These are phyloP conservation scores for Helleia helle DNA, from an alignment of 2,888 invertebrate genomes.

Conservation along the genomic window DNA sequence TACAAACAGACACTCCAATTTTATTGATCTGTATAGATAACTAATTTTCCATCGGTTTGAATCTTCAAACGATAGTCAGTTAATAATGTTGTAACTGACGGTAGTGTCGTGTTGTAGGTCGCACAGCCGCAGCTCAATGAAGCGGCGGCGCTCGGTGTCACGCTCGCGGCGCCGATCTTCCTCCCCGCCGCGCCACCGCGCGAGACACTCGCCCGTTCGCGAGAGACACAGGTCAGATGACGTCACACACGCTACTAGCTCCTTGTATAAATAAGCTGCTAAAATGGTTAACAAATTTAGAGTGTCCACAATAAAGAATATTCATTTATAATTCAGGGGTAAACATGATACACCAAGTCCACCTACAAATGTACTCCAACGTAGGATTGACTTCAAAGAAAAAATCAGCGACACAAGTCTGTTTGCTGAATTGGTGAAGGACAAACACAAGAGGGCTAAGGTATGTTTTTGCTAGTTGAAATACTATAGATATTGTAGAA, in stretches of 20 bases:
- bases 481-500: too few relatives aligned
- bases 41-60: too few relatives aligned
- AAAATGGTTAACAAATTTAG: not conserved
- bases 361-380: conserved; percentile 46
- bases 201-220: conserved; percentile 38
- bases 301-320: not conserved
- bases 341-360: conserved; percentile 58
- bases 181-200: conserved; percentile 54
- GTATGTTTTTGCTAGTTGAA: conserved; percentile 64
- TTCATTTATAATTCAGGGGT: conserved; percentile 23
- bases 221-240: conserved; percentile 51
- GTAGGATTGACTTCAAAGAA: conserved; percentile 79
- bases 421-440: conserved; percentile 91
- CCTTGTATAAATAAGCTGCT: too few relatives aligned
- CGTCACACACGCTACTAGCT: too few relatives aligned
- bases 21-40: too few relatives aligned
- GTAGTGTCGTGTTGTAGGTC: conserved; percentile 53
- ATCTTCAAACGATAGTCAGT: too few relatives aligned
- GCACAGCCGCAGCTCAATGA: conserved; percentile 75
- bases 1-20: too few relatives aligned
- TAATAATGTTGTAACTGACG: too few relatives aligned
- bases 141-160: conserved; percentile 72
- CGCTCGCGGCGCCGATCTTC: conserved; percentile 63
- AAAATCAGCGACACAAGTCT: conserved; percentile 92
- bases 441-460: conserved; percentile 85